phyloP scores from a whole-genome alignment of 92 coral and sea anemone genomes.

The Paramuricea clavata region DNA sequence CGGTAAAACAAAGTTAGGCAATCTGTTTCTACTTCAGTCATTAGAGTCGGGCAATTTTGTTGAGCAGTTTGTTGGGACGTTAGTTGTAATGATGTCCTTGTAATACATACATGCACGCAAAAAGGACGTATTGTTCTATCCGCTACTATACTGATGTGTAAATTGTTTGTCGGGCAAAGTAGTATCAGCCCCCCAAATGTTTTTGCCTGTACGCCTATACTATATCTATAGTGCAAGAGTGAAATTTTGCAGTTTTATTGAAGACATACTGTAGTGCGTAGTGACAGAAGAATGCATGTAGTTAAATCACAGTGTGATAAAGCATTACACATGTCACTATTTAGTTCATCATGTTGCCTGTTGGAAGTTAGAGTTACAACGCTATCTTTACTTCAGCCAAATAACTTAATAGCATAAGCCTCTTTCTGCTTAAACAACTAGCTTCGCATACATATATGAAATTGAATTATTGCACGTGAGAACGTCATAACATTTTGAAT shows the following conservation, averaged over 20 bases:
- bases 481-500: not conserved
- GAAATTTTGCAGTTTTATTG: not conserved
- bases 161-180: too few species aligned
- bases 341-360: constrained; percentile 12
- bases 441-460: not conserved
- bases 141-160: too few species aligned
- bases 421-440: not conserved
- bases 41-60: too few species aligned
- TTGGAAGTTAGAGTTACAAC: constrained; percentile 8
- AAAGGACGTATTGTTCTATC: too few species aligned
- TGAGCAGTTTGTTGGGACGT: too few species aligned
- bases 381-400: not conserved
- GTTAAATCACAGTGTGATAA: constrained; percentile 12
- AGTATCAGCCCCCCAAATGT: too few species aligned
- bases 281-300: not conserved
- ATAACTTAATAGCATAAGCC: not conserved
- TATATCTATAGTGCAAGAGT: too few species aligned
- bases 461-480: not conserved
- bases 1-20: too few species aligned
- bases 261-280: not conserved
- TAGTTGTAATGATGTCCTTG: too few species aligned
- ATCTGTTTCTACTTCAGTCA: too few species aligned
- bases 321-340: constrained; percentile 7
- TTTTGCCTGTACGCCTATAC: too few species aligned
- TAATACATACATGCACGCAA: too few species aligned